Conservation (phyloP, 2,113 vertebrate species). For the Rhea americana region DNA sequence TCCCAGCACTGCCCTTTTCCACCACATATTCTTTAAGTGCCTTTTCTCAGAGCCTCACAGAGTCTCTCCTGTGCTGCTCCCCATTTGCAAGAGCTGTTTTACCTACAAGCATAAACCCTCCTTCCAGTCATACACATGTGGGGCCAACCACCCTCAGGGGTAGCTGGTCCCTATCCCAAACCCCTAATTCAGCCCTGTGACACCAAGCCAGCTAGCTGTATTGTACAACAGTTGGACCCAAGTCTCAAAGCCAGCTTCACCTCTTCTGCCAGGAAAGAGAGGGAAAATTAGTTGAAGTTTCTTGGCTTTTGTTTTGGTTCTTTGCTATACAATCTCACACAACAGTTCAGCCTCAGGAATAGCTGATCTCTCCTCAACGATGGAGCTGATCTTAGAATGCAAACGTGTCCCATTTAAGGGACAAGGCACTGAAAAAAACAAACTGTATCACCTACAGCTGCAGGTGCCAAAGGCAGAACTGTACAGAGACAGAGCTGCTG, state of each 20-base stretch:
- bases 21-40: accelerated
- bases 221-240: accelerated
- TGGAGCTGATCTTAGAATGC: not conserved
- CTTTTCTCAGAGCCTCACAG: not conserved
- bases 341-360: not conserved
- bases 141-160: not conserved
- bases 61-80: accelerated
- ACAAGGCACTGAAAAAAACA: constrained; percentile 73
- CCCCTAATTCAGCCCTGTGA: not conserved
- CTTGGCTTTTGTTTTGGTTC: constrained; percentile 19
- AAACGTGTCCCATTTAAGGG: not conserved
- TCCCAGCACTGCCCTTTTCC: not conserved
- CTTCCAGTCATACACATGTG: accelerated
- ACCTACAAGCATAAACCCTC: not conserved
- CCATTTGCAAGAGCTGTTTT: not conserved
- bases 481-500: not conserved
- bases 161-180: not conserved
- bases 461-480: not conserved
- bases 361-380: not conserved
- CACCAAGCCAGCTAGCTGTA: not conserved
- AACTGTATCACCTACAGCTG: not conserved
- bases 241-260: not conserved
- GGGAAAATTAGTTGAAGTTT: not conserved
- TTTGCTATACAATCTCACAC: not conserved
- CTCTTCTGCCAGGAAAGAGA: not conserved